phyloP scores from a whole-genome alignment of 2,888 invertebrate species.

The Torymus aiolomorphi region DNA sequence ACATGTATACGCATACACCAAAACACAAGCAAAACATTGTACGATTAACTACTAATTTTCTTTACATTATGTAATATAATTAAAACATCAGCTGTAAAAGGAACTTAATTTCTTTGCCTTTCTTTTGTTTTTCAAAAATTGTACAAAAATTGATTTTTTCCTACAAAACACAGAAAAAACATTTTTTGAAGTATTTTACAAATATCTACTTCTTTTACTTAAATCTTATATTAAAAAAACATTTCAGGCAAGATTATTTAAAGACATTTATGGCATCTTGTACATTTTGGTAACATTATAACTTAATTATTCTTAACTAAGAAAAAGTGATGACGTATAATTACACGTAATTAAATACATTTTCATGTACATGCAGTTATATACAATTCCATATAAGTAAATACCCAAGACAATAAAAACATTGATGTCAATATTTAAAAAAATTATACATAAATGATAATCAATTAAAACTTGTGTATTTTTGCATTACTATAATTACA shows the following conservation, averaged over 20 bases:
- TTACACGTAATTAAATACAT: slow-evolving; percentile 17
- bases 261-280: slow-evolving; percentile 41
- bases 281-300: slow-evolving; percentile 38
- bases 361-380: slow-evolving; percentile 3
- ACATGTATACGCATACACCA: background rate
- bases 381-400: slow-evolving; percentile 4
- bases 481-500: background rate
- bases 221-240: slow-evolving; percentile 8
- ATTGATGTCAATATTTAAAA: too few species aligned
- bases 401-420: too few species aligned
- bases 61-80: background rate
- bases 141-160: slow-evolving; percentile 19
- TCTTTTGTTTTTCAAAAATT: background rate
- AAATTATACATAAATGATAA: too few species aligned
- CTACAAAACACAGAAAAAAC: background rate
- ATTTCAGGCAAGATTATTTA: slow-evolving; percentile 22
- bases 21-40: slow-evolving; percentile 16
- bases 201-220: slow-evolving; percentile 9
- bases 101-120: background rate
- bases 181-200: slow-evolving; percentile 1
- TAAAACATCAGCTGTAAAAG: background rate
- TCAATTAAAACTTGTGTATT: too few species aligned
- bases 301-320: slow-evolving; percentile 8
- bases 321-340: slow-evolving; percentile 30
- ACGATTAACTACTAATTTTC: slow-evolving; percentile 9